Base-by-base conservation (phyloP, 1,140 invertebrate genomes). In the Drosophila hydei region DNA sequence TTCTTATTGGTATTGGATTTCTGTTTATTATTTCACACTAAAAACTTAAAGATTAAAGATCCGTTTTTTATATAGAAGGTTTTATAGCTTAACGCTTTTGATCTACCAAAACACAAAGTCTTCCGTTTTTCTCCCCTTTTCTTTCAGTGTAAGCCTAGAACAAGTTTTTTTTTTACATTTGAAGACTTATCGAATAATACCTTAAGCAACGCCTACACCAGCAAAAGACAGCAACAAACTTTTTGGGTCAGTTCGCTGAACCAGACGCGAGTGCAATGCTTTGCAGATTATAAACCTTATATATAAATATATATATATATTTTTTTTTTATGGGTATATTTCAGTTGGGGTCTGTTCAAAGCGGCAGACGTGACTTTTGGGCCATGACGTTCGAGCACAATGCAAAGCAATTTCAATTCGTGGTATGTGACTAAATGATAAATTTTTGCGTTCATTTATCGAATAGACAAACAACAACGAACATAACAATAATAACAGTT, bases 361-460 rank as follows among this genome's bases (percentile, higher is more conserved):
- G 48, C 69, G 62, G 69, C 43, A 54, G 36, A 83, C 79, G 79
- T 83, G 79, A 78, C 79, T 72, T 84, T 60, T 78, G 50, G 61
- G 43, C 56, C 61, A 63, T 60, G 58, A 64, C 25, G 14, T 18
- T 68, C 16, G 47, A 47, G 18, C 33, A 36, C 30, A 42, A 19
- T 59, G 42, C 23, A 25, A 47, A 14, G n/a, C 27, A 4, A 51
- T 52, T 11, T 33, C 30, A 51, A 54, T 54, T 63, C 16, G 36
- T 72, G 45, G 62, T 83, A 83, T 84, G 79, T 83, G 79, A 78
- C 79, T 58, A 54, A 72, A 72, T 72, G 71, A 48, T 67, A 48
- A 83, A 83, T 78, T 71, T 83, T 83, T 83, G 65, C 63, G 33
- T 21, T 50, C 70, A 65, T 67, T 81, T 81, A 81, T 81, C 70